Conservation (phyloP, 2,113 vertebrate genomes). For the Anguilla japonica region DNA sequence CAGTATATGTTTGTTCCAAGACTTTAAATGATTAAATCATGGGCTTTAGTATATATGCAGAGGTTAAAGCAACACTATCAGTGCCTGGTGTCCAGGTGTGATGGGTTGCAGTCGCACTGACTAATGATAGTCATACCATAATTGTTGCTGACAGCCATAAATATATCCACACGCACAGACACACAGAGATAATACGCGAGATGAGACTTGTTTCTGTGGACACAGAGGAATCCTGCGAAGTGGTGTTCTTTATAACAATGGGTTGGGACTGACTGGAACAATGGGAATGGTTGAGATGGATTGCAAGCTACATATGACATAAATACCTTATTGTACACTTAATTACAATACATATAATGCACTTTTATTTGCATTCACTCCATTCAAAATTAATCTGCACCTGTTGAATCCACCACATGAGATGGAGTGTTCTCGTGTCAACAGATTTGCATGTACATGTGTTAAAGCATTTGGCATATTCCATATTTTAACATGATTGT, state of each 20-base stretch:
- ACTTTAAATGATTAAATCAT: neutral
- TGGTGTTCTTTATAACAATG: neutral
- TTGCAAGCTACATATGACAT: neutral
- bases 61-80: neutral
- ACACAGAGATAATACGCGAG: conserved; percentile 26
- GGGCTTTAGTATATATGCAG: conserved; percentile 31
- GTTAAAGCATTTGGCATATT: neutral
- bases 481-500: neutral
- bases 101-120: conserved; percentile 14
- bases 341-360: neutral
- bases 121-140: conserved; percentile 11
- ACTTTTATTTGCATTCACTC: neutral
- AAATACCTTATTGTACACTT: neutral
- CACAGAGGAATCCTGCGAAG: neutral
- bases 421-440: no score
- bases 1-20: neutral
- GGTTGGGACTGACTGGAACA: neutral
- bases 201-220: conserved; percentile 32
- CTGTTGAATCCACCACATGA: neutral
- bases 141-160: conserved; percentile 1
- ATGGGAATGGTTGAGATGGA: neutral
- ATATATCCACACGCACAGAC: neutral
- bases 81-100: neutral
- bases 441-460: neutral
- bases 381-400: neutral